These are phyloP conservation scores for Zoanthus sansibaricus DNA, from an alignment of 92 coral and sea anemone species.

Conservation along the genomic window DNA sequence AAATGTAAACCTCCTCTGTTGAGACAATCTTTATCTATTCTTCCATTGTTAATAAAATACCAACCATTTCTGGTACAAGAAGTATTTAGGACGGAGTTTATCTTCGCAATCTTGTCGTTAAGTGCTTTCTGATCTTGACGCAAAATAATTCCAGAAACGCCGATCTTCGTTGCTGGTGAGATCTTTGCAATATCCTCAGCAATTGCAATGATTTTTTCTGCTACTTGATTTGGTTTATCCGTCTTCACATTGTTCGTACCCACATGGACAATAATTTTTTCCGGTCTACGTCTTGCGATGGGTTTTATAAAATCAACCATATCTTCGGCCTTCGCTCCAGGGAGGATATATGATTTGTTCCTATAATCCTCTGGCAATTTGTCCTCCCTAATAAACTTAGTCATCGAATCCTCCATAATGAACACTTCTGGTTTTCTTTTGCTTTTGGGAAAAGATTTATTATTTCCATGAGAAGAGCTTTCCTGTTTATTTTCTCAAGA, in stretches of 20 bases:
- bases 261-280: background rate
- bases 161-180: conserved; percentile 8
- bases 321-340: conserved; percentile 52
- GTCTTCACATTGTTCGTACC: background rate
- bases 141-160: conserved; percentile 24
- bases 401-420: conserved; percentile 13
- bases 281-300: background rate
- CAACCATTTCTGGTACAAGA: conserved; percentile 28
- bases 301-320: conserved; percentile 38
- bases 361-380: conserved; percentile 4
- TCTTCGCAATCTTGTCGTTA: conserved; percentile 24
- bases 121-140: conserved; percentile 17
- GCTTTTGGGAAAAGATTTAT: conserved; percentile 15
- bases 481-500: conserved; percentile 18
- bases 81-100: conserved; percentile 23
- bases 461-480: conserved; percentile 12
- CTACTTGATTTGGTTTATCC: conserved; percentile 20
- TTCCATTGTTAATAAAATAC: conserved; percentile 14
- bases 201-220: background rate
- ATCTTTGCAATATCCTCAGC: conserved; percentile 14
- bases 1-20: conserved; percentile 8
- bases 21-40: conserved; percentile 15
- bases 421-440: conserved; percentile 18
- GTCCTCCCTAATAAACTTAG: conserved; percentile 1
- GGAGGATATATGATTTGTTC: conserved; percentile 2